Evolutionary conservation across 1,140 invertebrate genomes (phyloP), one percentile per base, ranked within the genome.

Genomic region (Lasioglossum albipes): DNA sequence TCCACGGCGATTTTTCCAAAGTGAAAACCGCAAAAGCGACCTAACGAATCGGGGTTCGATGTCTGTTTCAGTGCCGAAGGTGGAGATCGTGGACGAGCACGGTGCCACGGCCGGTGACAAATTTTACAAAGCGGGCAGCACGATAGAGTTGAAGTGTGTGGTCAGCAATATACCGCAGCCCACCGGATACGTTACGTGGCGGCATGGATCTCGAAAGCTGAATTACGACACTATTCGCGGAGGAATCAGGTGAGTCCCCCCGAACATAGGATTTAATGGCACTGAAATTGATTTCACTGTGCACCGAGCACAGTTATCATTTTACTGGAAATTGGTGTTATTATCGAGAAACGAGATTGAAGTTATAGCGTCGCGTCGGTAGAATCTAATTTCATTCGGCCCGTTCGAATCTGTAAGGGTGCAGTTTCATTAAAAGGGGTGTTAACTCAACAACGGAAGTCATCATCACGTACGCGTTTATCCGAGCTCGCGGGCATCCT

Each of bases 81-180:
- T 97, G 83, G 96, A 97, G 91, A 97, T 97, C 87, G 95, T 97
- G 31, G 97, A 97, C 88, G 97, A 97, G 86, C 94, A 97, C 83
- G 96, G 96, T 41, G 94, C 95, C 45, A 95, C 95, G n/a, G 95
- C 96, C 7, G 95, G 95, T 79, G 96, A 97, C 92, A 97, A 97
- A 93, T 97, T 97, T 92, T 97, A 97, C 94, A 97, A 97, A 92
- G 96, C 96, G 79, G 97, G 97, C 65, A 97, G 96, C 86, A 97
- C 97, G 81, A 97, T 97, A 89, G 97, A 97, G 91, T 94, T 97
- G 76, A 96, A 97, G 85, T 97, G 97, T 90, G 95, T 97, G 84
- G 96, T 97, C 89, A 97, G 96, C 87, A 96, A 97, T 93, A 96
- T 97, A 84, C 96, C 95, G 75, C 94, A 97, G 89, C 95, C 97